Evolutionary conservation across 2,888 invertebrate species (phyloP).

Genomic region (Bhutanitis thaidina): DNA sequence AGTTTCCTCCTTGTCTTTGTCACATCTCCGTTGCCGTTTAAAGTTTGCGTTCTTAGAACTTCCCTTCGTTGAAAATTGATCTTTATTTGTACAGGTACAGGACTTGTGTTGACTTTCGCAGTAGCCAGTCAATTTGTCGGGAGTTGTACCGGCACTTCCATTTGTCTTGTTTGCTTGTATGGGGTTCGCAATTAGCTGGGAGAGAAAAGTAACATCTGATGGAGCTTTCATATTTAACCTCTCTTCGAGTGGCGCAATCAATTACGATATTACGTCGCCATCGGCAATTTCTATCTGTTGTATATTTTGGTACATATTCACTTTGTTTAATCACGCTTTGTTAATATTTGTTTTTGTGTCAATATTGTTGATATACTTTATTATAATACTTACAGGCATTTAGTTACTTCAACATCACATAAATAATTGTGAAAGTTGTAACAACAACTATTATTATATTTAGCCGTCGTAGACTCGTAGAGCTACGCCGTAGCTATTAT

Average conservation of each 20-base stretch:
- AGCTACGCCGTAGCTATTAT: no score
- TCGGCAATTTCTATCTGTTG: constrained; percentile 7
- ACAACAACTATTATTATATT: no score
- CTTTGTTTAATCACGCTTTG: not conserved
- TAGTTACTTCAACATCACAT: no score
- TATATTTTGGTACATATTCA: not conserved
- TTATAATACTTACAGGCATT: no score
- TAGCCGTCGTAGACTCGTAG: no score
- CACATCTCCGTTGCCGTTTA: constrained; percentile 33
- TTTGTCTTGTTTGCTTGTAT: constrained; percentile 51
- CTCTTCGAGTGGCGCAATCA: constrained; percentile 21
- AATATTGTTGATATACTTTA: no score
- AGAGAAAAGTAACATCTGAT: constrained; percentile 40
- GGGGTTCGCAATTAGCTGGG: constrained; percentile 60
- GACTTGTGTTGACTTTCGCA: not conserved
- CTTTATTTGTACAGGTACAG: constrained; percentile 23
- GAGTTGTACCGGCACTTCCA: constrained; percentile 38
- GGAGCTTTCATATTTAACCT: constrained; percentile 33
- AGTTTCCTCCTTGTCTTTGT: constrained; percentile 51
- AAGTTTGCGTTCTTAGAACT: constrained; percentile 19
- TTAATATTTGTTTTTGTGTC: not conserved
- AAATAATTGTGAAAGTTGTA: no score
- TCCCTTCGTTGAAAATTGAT: constrained; percentile 24
- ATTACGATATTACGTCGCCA: constrained; percentile 17
- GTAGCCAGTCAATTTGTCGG: not conserved